Conservation (phyloP, 2,113 vertebrate species). For the Bettongia penicillata region DNA sequence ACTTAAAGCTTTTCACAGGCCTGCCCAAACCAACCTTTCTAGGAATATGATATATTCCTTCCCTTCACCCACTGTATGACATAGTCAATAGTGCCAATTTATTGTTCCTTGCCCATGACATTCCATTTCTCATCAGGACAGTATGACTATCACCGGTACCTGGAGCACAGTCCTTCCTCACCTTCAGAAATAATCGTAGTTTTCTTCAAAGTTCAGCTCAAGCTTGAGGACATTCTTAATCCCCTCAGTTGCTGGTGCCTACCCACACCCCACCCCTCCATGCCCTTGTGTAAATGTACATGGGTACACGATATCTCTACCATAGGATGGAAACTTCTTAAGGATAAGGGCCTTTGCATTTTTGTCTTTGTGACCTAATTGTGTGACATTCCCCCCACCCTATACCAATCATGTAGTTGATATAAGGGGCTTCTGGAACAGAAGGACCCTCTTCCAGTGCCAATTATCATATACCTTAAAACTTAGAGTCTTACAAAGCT, state of each 20-base stretch:
- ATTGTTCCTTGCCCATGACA: neutral
- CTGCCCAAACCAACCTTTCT: neutral
- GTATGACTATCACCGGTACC: neutral
- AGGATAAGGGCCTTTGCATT: neutral
- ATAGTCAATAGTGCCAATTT: neutral
- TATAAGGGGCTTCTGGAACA: neutral
- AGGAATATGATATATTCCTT: neutral
- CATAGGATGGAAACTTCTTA: neutral
- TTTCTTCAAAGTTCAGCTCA: neutral
- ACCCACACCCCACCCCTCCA: no score
- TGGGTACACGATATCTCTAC: no score
- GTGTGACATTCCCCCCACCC: neutral
- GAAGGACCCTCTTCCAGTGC: neutral
- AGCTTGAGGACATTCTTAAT: neutral
- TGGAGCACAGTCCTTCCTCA: neutral
- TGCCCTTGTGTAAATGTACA: neutral
- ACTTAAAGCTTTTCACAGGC: neutral
- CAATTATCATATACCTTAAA: neutral
- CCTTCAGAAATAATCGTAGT: neutral
- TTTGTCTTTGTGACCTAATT: neutral
- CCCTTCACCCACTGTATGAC: neutral
- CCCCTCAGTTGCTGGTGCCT: neutral
- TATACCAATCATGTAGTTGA: neutral
- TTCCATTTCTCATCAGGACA: neutral
- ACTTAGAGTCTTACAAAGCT: neutral